These are phyloP conservation scores for Pollachius pollachius DNA, from an alignment of 2,113 vertebrate genomes.

Conservation along the genomic window DNA sequence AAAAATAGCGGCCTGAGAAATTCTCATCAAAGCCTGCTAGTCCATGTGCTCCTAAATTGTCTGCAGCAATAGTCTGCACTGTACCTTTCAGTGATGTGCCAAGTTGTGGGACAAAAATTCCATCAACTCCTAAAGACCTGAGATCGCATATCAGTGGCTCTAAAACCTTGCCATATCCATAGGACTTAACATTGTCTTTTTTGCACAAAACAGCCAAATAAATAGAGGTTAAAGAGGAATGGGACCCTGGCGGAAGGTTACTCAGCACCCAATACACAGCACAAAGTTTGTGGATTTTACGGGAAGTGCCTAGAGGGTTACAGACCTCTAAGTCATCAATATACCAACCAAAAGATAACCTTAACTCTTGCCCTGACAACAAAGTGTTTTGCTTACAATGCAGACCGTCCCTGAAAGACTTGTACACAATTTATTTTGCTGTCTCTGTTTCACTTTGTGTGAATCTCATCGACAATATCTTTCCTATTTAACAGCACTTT, in stretches of 20 bases:
- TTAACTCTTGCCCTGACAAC: conserved; percentile 15
- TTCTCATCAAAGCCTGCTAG: conserved; percentile 23
- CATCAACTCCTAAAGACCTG: conserved; percentile 14
- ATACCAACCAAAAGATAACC: conserved; percentile 10
- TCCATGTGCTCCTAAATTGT: conserved; percentile 20
- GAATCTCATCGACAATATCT: conserved; percentile 23
- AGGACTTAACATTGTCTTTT: conserved; percentile 15
- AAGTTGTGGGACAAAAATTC: conserved; percentile 18
- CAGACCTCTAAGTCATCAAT: conserved; percentile 25
- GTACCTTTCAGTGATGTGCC: conserved; percentile 20
- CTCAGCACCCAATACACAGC: conserved; percentile 21
- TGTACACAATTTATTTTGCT: conserved; percentile 8
- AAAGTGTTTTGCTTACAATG: conserved; percentile 25
- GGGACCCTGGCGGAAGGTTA: conserved; percentile 9
- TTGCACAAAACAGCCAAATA: conserved; percentile 23
- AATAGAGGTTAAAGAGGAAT: conserved; percentile 21
- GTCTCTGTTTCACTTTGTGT: conserved; percentile 19
- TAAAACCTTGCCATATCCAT: conserved; percentile 25
- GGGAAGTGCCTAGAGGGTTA: conserved; percentile 24
- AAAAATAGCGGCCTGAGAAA: conserved; percentile 16
- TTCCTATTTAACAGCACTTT: conserved; percentile 29
- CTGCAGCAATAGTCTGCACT: conserved; percentile 19
- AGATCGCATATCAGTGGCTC: conserved; percentile 22
- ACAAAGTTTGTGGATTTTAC: conserved; percentile 23
- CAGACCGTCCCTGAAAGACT: conserved; percentile 13